Percentiles rank a stretch among this genome's conserved stretches.
Conservation (phyloP, 2,888 invertebrate species). For the Drosophila neotestacea region DNA sequence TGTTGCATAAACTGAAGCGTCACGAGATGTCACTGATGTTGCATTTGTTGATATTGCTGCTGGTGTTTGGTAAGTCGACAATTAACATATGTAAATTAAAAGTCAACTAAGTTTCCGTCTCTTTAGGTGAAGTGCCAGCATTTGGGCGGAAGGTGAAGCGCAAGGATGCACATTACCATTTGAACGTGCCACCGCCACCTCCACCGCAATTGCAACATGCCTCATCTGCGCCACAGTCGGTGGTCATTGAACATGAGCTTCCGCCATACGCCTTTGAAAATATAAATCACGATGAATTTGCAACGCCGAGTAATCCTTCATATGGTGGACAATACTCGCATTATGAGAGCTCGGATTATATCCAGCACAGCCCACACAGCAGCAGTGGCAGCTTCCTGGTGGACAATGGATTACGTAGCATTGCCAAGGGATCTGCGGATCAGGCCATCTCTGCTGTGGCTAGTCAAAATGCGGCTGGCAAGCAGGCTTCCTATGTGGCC, state of each 20-base stretch:
- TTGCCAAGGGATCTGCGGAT: conserved; percentile 90
- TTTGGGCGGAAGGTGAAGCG: conserved; percentile 76
- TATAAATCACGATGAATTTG: conserved; percentile 73
- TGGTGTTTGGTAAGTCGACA: conserved; percentile 67
- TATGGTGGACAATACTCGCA: conserved; percentile 32
- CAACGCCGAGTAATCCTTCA: conserved; percentile 31
- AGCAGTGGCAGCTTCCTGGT: conserved; percentile 74
- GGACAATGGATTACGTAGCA: conserved; percentile 90
- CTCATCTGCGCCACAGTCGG: conserved; percentile 38
- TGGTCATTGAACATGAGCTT: conserved; percentile 59
- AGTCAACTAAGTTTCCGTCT: conserved; percentile 11
- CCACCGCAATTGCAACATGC: conserved; percentile 46
- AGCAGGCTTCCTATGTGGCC: conserved; percentile 92
- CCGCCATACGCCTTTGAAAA: conserved; percentile 78
- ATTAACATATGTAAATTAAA: conserved; percentile 19
- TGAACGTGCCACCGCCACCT: conserved; percentile 69
- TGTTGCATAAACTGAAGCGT: conserved; percentile 55
- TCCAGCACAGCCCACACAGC: conserved; percentile 31
- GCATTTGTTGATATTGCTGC: conserved; percentile 61
- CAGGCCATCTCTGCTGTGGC: conserved; percentile 90
- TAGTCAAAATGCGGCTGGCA: conserved; percentile 91
- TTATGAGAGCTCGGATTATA: conserved; percentile 56
- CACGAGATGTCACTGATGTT: conserved; percentile 62
- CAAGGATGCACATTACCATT: conserved; percentile 66
- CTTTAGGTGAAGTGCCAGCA: conserved; percentile 47